Evolutionary conservation across 2,888 invertebrate species (phyloP).

Genomic region (Rhorus exstirpatorius): DNA sequence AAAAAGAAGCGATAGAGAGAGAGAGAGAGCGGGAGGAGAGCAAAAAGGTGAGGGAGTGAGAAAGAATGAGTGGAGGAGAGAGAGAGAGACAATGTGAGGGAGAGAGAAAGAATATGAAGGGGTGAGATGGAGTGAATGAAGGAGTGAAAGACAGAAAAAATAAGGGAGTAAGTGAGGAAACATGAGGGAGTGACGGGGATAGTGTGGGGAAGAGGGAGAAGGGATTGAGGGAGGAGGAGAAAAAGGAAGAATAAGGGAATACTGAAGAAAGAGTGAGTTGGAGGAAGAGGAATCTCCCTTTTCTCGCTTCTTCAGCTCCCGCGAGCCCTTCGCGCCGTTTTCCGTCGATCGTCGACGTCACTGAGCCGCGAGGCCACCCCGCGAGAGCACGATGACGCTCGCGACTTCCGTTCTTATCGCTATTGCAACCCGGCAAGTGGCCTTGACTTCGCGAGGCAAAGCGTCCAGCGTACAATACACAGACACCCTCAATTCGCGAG

Average conservation of each 20-base stretch:
- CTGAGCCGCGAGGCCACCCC: slow-evolving; percentile 60
- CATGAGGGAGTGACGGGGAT: not conserved
- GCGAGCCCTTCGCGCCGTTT: slow-evolving; percentile 33
- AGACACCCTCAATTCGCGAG: not conserved
- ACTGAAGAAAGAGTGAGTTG: too few relatives aligned
- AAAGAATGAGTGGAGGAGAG: too few relatives aligned
- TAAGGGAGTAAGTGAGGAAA: not conserved
- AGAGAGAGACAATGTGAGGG: not conserved
- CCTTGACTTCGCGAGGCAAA: slow-evolving; percentile 64
- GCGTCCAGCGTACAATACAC: slow-evolving; percentile 14
- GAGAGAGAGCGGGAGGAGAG: too few relatives aligned
- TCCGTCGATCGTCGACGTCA: slow-evolving; percentile 62
- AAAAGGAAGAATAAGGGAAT: not conserved
- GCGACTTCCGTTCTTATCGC: not conserved
- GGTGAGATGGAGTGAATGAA: too few relatives aligned
- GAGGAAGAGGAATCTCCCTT: not conserved
- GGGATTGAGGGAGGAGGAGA: not conserved
- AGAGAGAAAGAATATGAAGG: not conserved
- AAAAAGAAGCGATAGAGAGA: not conserved
- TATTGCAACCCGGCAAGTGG: slow-evolving; percentile 62
- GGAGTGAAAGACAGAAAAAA: not conserved
- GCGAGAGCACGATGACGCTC: slow-evolving; percentile 66
- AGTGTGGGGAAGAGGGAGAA: not conserved
- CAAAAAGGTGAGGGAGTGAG: not conserved
- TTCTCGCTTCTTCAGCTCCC: slow-evolving; percentile 10